Evolutionary conservation across 2,888 invertebrate species (phyloP), one percentile per base, ranked within the genome.

Genomic region (Gnatocerus cornutus): DNA sequence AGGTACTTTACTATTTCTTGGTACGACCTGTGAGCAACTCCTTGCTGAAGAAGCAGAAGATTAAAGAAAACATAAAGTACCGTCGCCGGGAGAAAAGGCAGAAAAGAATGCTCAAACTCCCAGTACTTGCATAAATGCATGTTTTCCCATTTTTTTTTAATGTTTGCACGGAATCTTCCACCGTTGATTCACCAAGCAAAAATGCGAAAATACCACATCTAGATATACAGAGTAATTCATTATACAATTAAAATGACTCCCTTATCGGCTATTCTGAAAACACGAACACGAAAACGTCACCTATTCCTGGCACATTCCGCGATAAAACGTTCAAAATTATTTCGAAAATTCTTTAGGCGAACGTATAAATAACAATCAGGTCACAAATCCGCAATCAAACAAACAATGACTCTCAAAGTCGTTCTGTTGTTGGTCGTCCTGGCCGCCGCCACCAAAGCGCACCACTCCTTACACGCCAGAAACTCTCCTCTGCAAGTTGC

Each of bases 1-100:
- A 90, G 78, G 80, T 90, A 52, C 65, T 89, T 3, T 89, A 89
- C 77, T 89, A 86, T 73, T 87, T 88, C 50, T 56, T 79, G 2
- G 65, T 84, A 9, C 74, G 81, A 21, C 78, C 80, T 8, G 45
- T 65, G 5, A 58, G 48, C 45, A 56, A 71, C 9, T 43, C 64
- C 0, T 8, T 55, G 1, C 14, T 45, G 4, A 12, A 13, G 0
- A 62, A 50, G 8, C 4, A 52, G n/a, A 39, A 41, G 9, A 8
- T 9, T 10, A 29, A 30, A 41, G 62, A 39, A 41, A 50, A 39
- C 4, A 41, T 13, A 41, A 41, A 33, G 8, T 39, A 16, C 9
- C 12, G 29, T 13, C 33, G 27, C 14, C 9, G 33, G 0, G 45
- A 0, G 0, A 45, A 29, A 33, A 6, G 1, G 2, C 1, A 33